Percentiles rank a stretch among this genome's conserved stretches.
Evolutionary conservation across 1,140 invertebrate species (phyloP).

Genomic region (Tetragonula clypearis): DNA sequence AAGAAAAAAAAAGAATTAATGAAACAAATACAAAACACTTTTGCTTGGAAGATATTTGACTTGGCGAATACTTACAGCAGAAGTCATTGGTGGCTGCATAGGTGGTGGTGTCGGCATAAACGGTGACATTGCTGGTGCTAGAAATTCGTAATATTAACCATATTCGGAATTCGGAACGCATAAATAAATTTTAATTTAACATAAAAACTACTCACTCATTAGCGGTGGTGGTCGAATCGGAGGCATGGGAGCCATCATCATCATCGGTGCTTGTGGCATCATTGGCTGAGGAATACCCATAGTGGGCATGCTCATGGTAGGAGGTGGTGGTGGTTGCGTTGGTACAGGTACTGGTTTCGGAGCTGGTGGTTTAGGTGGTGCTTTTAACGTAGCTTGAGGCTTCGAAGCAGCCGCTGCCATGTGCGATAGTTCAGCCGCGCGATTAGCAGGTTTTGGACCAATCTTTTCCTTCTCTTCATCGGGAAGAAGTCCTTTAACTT

Average conservation of each 20-base stretch:
- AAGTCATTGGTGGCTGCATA: constrained; percentile 76
- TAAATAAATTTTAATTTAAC: background rate
- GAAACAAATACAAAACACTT: background rate
- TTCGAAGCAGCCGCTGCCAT: constrained; percentile 80
- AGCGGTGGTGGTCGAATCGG: constrained; percentile 85
- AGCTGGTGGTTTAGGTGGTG: constrained; percentile 78
- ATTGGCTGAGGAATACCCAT: constrained; percentile 83
- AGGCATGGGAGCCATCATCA: constrained; percentile 86
- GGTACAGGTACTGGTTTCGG: constrained; percentile 76
- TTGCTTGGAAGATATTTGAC: background rate
- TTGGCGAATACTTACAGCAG: constrained; percentile 63
- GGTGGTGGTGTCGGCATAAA: constrained; percentile 79
- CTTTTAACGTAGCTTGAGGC: constrained; percentile 80
- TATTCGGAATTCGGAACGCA: constrained; percentile 9
- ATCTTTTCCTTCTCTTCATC: constrained; percentile 98
- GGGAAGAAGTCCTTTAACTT: constrained; percentile 94
- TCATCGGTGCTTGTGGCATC: constrained; percentile 84
- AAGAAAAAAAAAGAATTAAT: background rate
- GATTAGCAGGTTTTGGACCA: constrained; percentile 88
- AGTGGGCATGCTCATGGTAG: constrained; percentile 79
- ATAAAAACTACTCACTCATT: constrained; percentile 82
- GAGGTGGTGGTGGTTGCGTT: constrained; percentile 77
- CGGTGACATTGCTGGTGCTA: constrained; percentile 81
- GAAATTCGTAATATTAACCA: constrained; percentile 63
- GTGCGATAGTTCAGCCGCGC: constrained; percentile 75